Evolutionary conservation across 1,140 invertebrate species (phyloP).

Genomic region (Drosophila busckii): DNA sequence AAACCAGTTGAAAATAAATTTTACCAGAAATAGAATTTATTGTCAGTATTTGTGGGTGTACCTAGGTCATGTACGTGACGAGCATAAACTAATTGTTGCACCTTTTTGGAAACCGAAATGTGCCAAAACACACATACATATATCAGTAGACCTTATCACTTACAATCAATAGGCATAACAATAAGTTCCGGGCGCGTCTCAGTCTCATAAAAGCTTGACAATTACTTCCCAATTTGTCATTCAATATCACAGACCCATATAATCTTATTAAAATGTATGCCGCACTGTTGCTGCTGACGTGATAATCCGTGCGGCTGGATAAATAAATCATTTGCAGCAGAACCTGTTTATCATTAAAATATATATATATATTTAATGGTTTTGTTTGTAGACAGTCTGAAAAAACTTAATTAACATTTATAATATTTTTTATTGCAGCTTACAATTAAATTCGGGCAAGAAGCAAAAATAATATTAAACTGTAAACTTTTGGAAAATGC

Average conservation of each 20-base stretch:
- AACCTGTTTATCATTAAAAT: too few species aligned
- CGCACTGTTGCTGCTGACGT: slow-evolving; percentile 17
- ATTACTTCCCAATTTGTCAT: slow-evolving; percentile 61
- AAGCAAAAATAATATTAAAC: not conserved
- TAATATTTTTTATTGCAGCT: slow-evolving; percentile 13
- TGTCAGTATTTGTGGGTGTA: not conserved
- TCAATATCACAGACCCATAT: slow-evolving; percentile 17
- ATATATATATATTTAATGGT: too few species aligned
- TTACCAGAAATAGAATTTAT: slow-evolving; percentile 2
- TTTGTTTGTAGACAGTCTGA: too few species aligned
- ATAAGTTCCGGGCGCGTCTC: slow-evolving; percentile 33
- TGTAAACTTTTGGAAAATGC: slow-evolving; percentile 27
- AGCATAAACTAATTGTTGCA: slow-evolving; percentile 12
- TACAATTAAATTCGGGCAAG: not conserved
- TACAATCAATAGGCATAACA: slow-evolving; percentile 38
- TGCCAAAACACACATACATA: not conserved
- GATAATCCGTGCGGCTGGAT: slow-evolving; percentile 19
- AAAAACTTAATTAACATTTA: too few species aligned
- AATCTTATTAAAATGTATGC: slow-evolving; percentile 38
- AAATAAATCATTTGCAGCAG: slow-evolving; percentile 24
- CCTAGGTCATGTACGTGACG: not conserved
- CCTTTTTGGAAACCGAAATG: too few species aligned
- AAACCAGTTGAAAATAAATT: slow-evolving; percentile 10
- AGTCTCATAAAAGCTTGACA: slow-evolving; percentile 27
- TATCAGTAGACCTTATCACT: slow-evolving; percentile 23